Base-by-base conservation (phyloP, 2,797 vertebrate genomes). In the Lophotriccus pileatus region DNA sequence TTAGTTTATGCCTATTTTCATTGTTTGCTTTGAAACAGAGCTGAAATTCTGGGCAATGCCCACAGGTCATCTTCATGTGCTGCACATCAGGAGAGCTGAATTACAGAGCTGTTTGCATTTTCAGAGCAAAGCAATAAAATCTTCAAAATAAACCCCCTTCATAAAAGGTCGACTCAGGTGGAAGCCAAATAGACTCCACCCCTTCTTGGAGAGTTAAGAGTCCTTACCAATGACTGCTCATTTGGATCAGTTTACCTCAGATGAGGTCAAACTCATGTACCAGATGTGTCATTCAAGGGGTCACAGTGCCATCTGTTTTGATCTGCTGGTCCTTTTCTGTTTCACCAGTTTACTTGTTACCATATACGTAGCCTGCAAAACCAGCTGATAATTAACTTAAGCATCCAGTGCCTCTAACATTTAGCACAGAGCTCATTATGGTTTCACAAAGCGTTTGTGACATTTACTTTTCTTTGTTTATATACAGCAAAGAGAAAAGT, bases 401-500 rank as follows among this genome's bases (percentile, higher is more conserved):
- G 60, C 1, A n/a, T 89, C 70, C 63, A 73, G 9, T 15, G 17
- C 0, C 0, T 88, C 79, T 84, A 92, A 62, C n/a, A 30, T 85
- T 89, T 87, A 83, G 34, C 50, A 17, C 43, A 81, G 69, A 60
- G 41, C 72, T 95, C 58, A 55, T 94, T 87, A 88, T 25, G 30
- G 3, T 90, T 96, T 94, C 87, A 84, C n/a, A 91, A 93, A 93
- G 62, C 23, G 17, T 81, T 66, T 62, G 25, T 88, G 95, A 93
- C 94, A 89, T 96, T 95, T 92, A 58, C 60, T 91, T 94, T 89
- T 46, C 36, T 92, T 84, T 93, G 76, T 88, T 94, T 89, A 59
- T 68, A 81, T 44, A 81, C 22, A 87, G 69, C 2, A 66, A 84
- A 88, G 85, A 74, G 21, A 86, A 80, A 85, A 89, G n/a, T 43